Conservation (phyloP, 2,113 vertebrate species). For the Phoenicopterus ruber region DNA sequence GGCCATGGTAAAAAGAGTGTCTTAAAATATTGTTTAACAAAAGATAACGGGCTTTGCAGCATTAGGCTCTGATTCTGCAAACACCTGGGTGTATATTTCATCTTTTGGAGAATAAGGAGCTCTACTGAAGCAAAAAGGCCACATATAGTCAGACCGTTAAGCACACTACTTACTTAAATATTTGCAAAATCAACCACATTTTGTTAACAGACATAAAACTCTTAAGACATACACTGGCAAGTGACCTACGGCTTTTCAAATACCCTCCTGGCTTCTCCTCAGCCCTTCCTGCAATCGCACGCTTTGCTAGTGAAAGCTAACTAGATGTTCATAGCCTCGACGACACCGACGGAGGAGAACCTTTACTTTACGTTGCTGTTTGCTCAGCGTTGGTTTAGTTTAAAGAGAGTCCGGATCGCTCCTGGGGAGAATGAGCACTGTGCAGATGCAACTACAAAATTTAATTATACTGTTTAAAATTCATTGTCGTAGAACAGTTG, state of each 20-base stretch:
- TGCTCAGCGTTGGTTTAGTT: neutral
- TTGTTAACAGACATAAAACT: conserved; percentile 54
- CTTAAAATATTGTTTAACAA: conserved; percentile 37
- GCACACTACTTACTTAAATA: neutral
- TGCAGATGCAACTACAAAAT: neutral
- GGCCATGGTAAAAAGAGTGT: conserved; percentile 77
- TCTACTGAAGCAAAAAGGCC: conserved; percentile 21
- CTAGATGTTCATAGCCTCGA: neutral
- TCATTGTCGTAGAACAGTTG: neutral
- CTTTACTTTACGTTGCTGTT: neutral
- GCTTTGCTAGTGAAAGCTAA: conserved; percentile 29
- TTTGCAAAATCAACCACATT: neutral
- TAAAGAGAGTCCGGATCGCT: neutral
- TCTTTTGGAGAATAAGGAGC: neutral
- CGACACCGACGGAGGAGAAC: neutral
- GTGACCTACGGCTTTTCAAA: conserved; percentile 25
- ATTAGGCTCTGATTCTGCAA: conserved; percentile 12
- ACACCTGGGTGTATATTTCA: neutral
- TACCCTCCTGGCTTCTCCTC: neutral
- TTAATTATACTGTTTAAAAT: neutral
- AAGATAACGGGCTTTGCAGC: conserved; percentile 52
- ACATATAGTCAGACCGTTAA: neutral
- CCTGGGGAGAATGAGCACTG: neutral
- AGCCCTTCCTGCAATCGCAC: neutral
- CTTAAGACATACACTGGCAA: conserved; percentile 46